A percentile compares a stretch with the other conserved stretches of the same genome.
phyloP scores from a whole-genome alignment of 2,888 invertebrate species.

The Drosophila anomalata region DNA sequence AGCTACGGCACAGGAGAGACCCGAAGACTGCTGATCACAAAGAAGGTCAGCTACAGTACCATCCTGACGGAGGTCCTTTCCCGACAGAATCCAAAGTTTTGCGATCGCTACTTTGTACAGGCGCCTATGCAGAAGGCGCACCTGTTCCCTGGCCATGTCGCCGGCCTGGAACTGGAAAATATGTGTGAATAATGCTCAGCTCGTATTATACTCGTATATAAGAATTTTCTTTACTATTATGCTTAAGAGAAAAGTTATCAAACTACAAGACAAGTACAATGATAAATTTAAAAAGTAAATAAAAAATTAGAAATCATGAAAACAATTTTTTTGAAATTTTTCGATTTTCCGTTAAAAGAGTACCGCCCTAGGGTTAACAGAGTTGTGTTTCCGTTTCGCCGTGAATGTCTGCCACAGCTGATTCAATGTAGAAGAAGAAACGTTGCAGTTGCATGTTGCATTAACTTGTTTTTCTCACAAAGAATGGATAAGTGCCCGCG shows the following conservation, averaged over 20 bases:
- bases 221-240: conserved; percentile 21
- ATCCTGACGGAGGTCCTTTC: conserved; percentile 79
- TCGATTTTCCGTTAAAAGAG: neutral
- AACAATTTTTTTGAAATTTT: neutral
- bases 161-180: conserved; percentile 66
- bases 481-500: conserved; percentile 62
- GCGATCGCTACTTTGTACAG: conserved; percentile 81
- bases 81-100: conserved; percentile 74
- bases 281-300: neutral
- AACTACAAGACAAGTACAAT: neutral
- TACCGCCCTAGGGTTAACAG: neutral
- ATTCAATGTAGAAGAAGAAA: conserved; percentile 30
- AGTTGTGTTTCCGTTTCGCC: conserved; percentile 3
- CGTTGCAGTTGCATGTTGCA: conserved; percentile 27
- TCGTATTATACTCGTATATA: conserved; percentile 33
- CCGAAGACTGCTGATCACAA: conserved; percentile 80
- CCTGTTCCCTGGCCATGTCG: conserved; percentile 76
- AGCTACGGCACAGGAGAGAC: conserved; percentile 85
- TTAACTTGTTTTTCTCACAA: conserved; percentile 7
- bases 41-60: conserved; percentile 70
- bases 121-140: conserved; percentile 79
- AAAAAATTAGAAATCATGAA: neutral
- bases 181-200: conserved; percentile 11
- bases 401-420: conserved; percentile 16
- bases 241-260: neutral